Evolutionary conservation across 2,888 invertebrate genomes (phyloP), one percentile per base, ranked within the genome.

Genomic region (Ernsta delagoae): DNA sequence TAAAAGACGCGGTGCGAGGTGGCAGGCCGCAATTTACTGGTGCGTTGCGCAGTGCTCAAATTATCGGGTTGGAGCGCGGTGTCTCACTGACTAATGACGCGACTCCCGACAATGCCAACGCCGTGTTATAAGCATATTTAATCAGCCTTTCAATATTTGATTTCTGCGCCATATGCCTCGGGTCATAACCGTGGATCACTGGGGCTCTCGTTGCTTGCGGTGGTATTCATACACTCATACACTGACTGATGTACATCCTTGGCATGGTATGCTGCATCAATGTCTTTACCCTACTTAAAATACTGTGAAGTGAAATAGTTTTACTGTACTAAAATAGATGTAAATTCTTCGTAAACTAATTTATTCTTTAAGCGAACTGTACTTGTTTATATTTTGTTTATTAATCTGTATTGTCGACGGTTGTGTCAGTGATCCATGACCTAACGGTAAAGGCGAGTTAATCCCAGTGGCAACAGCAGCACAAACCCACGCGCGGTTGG

Each of bases 11-110:
- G 79, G 82, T 81, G 83, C 81, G 87, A 87, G 85, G 88, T 91
- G 92, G 91, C 92, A 92, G 87, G 81, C 85, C 76, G 83, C 90
- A 92, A 92, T 92, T 90, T 92, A 85, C 82, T 78, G 80, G 83
- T 80, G 85, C 85, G 85, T 84, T 78, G 83, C 79, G 77, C 73
- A 72, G 79, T 79, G 83, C 74, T 85, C 87, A 92, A 92, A 92
- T 92, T 92, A 87, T 90, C 79, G 86, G 90, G 83, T 89, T 78
- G 77, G 80, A 75, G 76, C 78, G 76, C 81, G 78, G 80, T 84
- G 86, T 87, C 87, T 88, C 87, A 75, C 81, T 92, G 90, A 91
- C 90, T 90, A 93, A 92, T 92, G 92, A 90, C 82, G 78, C 82
- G 80, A 83, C 84, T 84, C 83, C 83, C 80, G 83, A 82, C 84